These are phyloP conservation scores for Leptura quadrifasciata DNA, from an alignment of 2,888 invertebrate genomes.

Conservation along the genomic window DNA sequence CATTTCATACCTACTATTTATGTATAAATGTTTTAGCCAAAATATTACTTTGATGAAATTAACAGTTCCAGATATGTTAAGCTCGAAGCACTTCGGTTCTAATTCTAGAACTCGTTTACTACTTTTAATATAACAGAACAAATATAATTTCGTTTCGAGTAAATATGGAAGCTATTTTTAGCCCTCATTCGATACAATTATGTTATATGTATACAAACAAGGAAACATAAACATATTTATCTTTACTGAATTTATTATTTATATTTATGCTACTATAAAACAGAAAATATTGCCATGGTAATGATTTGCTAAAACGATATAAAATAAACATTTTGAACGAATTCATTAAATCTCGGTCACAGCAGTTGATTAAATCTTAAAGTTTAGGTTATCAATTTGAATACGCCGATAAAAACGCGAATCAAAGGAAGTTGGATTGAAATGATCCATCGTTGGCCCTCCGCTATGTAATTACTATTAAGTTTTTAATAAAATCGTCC, in stretches of 20 bases:
- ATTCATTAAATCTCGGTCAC: background rate
- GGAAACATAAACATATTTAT: background rate
- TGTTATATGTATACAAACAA: background rate
- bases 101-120: background rate
- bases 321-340: background rate
- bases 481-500: background rate
- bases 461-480: background rate
- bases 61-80: too few relatives aligned
- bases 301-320: background rate
- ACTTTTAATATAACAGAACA: background rate
- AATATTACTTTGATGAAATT: too few relatives aligned
- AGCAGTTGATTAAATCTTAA: background rate
- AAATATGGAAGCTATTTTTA: constrained; percentile 5
- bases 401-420: background rate
- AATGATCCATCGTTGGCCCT: background rate
- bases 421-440: background rate
- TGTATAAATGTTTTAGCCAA: too few relatives aligned
- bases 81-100: background rate
- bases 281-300: background rate
- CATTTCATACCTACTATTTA: too few relatives aligned
- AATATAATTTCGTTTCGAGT: background rate
- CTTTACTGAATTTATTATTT: background rate
- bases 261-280: background rate
- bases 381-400: background rate
- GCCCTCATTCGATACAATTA: background rate